phyloP scores from a whole-genome alignment of 2,113 vertebrate species.

The Spheniscus mendiculus region DNA sequence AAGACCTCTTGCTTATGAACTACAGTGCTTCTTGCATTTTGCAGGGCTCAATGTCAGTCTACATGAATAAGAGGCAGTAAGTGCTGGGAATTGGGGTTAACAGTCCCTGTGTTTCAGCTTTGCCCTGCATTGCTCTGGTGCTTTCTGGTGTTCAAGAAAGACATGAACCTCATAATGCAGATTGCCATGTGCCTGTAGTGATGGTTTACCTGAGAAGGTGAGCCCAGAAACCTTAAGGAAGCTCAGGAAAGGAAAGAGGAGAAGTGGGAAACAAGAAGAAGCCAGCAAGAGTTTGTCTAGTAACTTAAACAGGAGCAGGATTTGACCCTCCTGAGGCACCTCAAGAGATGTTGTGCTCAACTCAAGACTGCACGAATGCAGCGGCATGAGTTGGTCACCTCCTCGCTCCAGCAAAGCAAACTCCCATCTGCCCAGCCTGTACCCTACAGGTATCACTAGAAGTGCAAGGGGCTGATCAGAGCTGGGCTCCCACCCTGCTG shows the following conservation, averaged over 20 bases:
- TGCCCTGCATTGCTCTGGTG: background rate
- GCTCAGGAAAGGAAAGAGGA: background rate
- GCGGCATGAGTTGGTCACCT: background rate
- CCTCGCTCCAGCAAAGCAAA: background rate
- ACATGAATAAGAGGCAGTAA: background rate
- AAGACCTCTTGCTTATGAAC: background rate
- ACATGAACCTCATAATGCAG: background rate
- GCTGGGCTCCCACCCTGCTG: background rate
- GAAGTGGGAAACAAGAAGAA: background rate
- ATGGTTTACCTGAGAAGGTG: background rate
- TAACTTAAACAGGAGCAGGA: background rate
- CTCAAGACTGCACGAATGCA: background rate
- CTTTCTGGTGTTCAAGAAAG: background rate
- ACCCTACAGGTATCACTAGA: rapidly evolving
- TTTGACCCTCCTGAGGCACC: background rate
- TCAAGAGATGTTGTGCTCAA: background rate
- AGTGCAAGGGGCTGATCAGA: background rate
- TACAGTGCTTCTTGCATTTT: background rate
- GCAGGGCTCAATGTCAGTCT: background rate
- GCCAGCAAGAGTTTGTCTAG: background rate
- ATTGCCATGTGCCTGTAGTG: background rate
- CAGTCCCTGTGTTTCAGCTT: background rate
- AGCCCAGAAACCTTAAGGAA: background rate
- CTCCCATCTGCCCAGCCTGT: background rate
- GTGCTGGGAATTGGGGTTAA: background rate